Base-by-base conservation (phyloP, 1,140 invertebrate genomes). In the Parasteatoda tepidariorum region DNA sequence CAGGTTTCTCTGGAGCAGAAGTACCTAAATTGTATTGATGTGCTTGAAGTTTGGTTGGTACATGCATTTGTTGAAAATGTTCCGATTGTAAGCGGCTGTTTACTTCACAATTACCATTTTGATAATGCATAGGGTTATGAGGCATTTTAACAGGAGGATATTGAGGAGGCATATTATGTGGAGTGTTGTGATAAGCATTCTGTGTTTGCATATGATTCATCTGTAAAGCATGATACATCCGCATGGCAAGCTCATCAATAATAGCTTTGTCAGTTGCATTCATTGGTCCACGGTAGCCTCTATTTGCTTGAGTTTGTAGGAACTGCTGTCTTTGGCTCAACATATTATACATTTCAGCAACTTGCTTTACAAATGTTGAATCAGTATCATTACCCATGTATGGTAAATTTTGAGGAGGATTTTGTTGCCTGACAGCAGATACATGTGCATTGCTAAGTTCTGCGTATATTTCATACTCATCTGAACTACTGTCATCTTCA, bases 311-410 rank as follows among this genome's bases (percentile, higher is more conserved):
- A 31, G n/a, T 59, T 31, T 82, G 78, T 2, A 82, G 31, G n/a
- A 82, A 70, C 11, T 61, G 66, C 34, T 82, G 78, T 33, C 78
- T 64, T 33, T 82, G 78, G 55, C 66, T 82, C 1, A 82, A 30
- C 78, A 82, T 70, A 31, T 57, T 82, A 41, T 82, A 82, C 54
- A 82, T 66, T 41, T 82, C 78, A 18, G 78, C 78, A 18, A 82
- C 31, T 24, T 82, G 78, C 7, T 64, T 68, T 15, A 64, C 33
- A 48, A 82, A 82, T 22, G 55, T 54, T 28, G 78, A 64, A 33
- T 82, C 78, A 30, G 67, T 71, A n/a, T 48, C 78, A 55, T 67
- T 30, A 61, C 54, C 61, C n/a, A 61, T 28, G 4, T 28, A 15
- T 30, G 11, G 66, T 9, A 22, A 55, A 48, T 59, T 38, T n/a